Conservation (phyloP, 1,140 invertebrate species). For the Campodea augens region DNA sequence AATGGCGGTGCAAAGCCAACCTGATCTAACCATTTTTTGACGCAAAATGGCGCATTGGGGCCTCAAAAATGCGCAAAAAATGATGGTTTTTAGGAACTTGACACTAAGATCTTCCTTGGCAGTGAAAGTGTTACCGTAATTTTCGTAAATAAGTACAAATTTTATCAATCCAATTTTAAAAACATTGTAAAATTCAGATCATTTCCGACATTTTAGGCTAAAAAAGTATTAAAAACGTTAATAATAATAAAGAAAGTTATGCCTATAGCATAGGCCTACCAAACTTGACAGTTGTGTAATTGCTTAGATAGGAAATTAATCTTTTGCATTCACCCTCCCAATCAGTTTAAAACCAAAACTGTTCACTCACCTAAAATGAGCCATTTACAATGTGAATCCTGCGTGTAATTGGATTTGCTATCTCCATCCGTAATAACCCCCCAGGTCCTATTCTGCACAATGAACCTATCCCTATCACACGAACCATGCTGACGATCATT, state of each 20-base stretch:
- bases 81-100: no score
- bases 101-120: no score
- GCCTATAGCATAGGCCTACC: slow-evolving; percentile 3
- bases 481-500: no score
- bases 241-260: not conserved
- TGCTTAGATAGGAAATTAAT: slow-evolving; percentile 1
- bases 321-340: not conserved
- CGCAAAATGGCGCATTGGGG: no score
- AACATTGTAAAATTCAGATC: not conserved
- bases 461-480: no score
- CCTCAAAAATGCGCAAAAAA: no score
- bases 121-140: no score
- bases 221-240: not conserved
- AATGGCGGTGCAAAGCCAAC: no score
- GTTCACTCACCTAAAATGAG: slow-evolving; percentile 53
- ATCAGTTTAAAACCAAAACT: slow-evolving; percentile 2
- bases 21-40: no score
- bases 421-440: slow-evolving; percentile 84
- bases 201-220: not conserved
- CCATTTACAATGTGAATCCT: slow-evolving; percentile 90
- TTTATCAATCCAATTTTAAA: no score
- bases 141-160: no score
- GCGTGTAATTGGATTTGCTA: slow-evolving; percentile 62
- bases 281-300: slow-evolving; percentile 1
- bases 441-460: no score